Evolutionary conservation across 2,888 invertebrate species (phyloP).

Genomic region (Hedya salicella): DNA sequence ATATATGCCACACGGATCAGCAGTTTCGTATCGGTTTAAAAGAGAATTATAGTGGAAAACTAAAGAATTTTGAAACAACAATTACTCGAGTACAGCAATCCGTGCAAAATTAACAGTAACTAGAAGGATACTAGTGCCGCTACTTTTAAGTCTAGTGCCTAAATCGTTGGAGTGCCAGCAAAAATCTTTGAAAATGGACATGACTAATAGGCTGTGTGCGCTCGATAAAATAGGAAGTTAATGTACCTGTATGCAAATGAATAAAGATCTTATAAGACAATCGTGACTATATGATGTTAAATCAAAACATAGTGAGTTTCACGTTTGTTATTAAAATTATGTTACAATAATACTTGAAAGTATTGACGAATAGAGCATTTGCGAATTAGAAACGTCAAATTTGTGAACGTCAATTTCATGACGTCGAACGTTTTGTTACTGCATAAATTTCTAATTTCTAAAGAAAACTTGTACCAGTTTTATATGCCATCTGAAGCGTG

Average conservation of each 20-base stretch:
- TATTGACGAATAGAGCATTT: slow-evolving; percentile 39
- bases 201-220: slow-evolving; percentile 22
- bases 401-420: slow-evolving; percentile 43
- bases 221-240: neutral
- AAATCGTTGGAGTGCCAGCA: neutral
- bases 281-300: slow-evolving; percentile 7
- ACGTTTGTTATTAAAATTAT: slow-evolving; percentile 21
- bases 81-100: no score
- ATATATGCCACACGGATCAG: neutral
- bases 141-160: neutral
- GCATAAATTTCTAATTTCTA: slow-evolving; percentile 1
- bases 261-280: slow-evolving; percentile 11
- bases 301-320: slow-evolving; percentile 36
- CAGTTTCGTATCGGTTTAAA: neutral
- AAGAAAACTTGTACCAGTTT: no score
- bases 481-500: no score
- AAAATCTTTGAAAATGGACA: neutral
- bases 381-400: slow-evolving; percentile 43
- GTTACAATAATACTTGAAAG: slow-evolving; percentile 36
- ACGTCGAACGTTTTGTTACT: slow-evolving; percentile 30
- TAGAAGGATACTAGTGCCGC: neutral
- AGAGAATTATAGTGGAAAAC: no score
- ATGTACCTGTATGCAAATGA: slow-evolving; percentile 22
- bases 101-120: neutral
- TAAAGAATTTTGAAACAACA: neutral